A percentile compares a stretch with the other conserved stretches of the same genome.
phyloP scores from a whole-genome alignment of 2,113 vertebrate genomes.

The Irena cyanogastra region DNA sequence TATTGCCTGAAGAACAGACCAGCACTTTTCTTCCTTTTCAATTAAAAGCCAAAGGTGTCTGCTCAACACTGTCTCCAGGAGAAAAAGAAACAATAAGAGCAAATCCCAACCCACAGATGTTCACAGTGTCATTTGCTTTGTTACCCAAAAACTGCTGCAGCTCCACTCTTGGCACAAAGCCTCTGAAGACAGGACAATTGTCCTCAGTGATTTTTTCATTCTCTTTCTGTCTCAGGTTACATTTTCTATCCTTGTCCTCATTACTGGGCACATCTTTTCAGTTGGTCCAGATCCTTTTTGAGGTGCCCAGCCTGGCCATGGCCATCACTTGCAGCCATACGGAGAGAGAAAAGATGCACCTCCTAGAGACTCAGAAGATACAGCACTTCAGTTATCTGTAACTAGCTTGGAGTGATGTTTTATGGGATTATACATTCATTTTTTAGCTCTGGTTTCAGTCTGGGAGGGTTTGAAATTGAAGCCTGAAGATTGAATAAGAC shows the following conservation, averaged over 20 bases:
- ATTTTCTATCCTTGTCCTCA: not conserved
- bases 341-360: not conserved
- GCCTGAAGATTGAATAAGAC: not conserved
- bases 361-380: not conserved
- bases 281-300: not conserved
- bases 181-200: not conserved
- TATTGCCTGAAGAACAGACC: not conserved
- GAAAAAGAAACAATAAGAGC: not conserved
- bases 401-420: not conserved
- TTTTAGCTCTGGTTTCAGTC: not conserved
- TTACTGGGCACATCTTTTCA: not conserved
- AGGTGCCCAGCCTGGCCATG: not conserved
- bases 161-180: not conserved
- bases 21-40: not conserved
- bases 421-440: not conserved
- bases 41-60: not conserved
- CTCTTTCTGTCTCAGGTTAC: not conserved
- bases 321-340: not conserved
- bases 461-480: not conserved
- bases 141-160: not conserved
- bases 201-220: not conserved
- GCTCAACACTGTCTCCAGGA: not conserved
- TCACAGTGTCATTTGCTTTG: not conserved
- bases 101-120: not conserved
- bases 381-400: not conserved